Base-by-base conservation (phyloP, 2,797 vertebrate species). In the Euthynnus affinis region DNA sequence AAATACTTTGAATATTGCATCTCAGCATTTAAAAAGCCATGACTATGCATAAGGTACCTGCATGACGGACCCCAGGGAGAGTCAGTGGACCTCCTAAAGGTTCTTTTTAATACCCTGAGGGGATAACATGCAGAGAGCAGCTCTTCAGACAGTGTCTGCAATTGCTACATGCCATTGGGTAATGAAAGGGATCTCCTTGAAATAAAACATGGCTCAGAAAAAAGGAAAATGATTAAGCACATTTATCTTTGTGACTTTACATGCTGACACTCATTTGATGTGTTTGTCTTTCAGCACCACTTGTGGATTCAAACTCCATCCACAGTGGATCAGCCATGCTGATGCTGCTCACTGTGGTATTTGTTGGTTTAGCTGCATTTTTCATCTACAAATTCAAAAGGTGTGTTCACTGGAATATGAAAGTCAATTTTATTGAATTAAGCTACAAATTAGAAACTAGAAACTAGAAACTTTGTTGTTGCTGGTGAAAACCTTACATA, bases 331-430 rank as follows among this genome's bases (percentile, higher is more conserved):
- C 98, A 0, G 98, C 97, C 0, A 96, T 98, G 97, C 89, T 99
- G 59, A 97, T 99, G 97, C 93, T 99, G 75, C 86, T 99, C 68
- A 97, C 96, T 0, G 96, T 98, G 86, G 97, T 97, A 1, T 96
- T 98, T 67, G 94, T 98, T 5, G 98, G 98, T 86, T 90, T 98
- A 90, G 97, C 96, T 13, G 96, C 97, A 67, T 99, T 99, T 94
- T 94, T 99, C 94, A 97, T 99, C 95, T 99, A 99, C 95, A 99
- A 99, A 89, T 99, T 99, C 89, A 99, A 99, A 94, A 98, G 98
- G 98, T 98, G 92, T 12, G 78, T 81, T 74, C n/a, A 3, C 2
- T 20, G 1, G 14, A 22, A 65, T 23, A 4, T 29, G 1, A n/a
- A 29, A 40, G 20, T 9, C 12, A 15, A 18, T 10, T 61, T 22